Base-by-base conservation (phyloP, 2,797 vertebrate species). In the Danio albolineatus region DNA sequence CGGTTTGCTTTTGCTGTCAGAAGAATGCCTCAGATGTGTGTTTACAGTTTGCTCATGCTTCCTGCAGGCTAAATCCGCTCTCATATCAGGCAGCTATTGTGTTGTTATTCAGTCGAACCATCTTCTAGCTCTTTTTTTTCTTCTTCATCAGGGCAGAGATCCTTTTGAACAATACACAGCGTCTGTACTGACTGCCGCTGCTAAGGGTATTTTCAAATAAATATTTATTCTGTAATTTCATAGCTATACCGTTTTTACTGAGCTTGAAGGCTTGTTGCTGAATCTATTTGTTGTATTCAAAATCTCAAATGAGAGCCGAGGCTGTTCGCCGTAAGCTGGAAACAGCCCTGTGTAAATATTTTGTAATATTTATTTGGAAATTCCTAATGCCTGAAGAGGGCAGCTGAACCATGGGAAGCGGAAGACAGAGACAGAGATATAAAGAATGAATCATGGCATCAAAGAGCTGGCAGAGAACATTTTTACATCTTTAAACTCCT, bases 121-220 rank as follows among this genome's bases (percentile, higher is more conserved):
- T 36, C 51, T 39, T 46, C 21, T 46, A 16, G 39, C 21, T 70
- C 10, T 12, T 54, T 73, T 64, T 28, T 16, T 69, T 51, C 17
- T 74, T 48, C 28, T 14, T 67, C 65, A 73, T 79, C 73, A 80
- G 28, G 56, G 21, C 64, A 59, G 14, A 67, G 49, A 53, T 61
- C 70, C 57, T 9, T 61, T 43, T 53, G 57, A 76, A 79, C 78
- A 75, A 65, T 61, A 19, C 16, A 14, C 44, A 51, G 59, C 65
- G 61, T 80, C 66, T 76, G 78, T 67, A 43, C 53, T 54, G 36
- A 17, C 44, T 80, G 39, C 48, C 56, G 60, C 39, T 41, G 61
- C 13, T 66, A 38, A 53, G 62, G 51, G 28, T 54, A 67, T 83
- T 74, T 73, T 76, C 65, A 66, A 80, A 80, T 72, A 80, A 76